These are phyloP conservation scores for Morpho achilles DNA, from an alignment of 2,888 invertebrate species.

Conservation along the genomic window DNA sequence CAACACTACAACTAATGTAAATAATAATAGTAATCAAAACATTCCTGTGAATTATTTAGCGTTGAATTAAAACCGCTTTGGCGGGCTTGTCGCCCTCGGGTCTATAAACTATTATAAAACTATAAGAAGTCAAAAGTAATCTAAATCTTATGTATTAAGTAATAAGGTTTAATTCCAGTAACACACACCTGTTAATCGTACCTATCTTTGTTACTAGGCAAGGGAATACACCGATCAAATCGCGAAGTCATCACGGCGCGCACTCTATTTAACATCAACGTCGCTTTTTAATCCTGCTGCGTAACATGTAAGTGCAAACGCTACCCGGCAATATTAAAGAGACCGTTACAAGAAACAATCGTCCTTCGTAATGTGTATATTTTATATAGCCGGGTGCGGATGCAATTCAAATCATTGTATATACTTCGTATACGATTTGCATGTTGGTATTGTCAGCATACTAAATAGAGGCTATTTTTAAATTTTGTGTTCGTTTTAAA, in stretches of 20 bases:
- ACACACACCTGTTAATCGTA: background rate
- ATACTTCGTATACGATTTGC: constrained; percentile 49
- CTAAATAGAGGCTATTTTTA: constrained; percentile 49
- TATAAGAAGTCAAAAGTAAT: constrained; percentile 2
- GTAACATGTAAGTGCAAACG: constrained; percentile 27
- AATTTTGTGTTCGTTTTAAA: constrained; percentile 36
- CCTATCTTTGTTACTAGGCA: constrained; percentile 41
- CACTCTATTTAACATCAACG: constrained; percentile 2
- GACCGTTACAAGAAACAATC: constrained; percentile 21
- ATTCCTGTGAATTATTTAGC: constrained; percentile 26
- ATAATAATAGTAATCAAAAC: constrained; percentile 8
- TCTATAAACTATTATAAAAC: constrained; percentile 30
- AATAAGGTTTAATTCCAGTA: constrained; percentile 8
- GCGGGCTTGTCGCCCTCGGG: constrained; percentile 41
- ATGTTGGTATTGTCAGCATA: constrained; percentile 50
- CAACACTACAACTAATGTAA: no score
- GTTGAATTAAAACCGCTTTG: constrained; percentile 34
- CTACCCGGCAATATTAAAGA: constrained; percentile 35
- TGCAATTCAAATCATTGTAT: constrained; percentile 37
- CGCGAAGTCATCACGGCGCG: constrained; percentile 21
- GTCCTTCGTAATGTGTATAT: constrained; percentile 30
- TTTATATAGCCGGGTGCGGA: constrained; percentile 32
- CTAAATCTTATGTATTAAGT: background rate
- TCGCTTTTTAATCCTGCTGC: constrained; percentile 25
- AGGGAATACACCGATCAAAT: constrained; percentile 33